Percentiles rank a stretch among this genome's conserved stretches.
These are phyloP conservation scores for Varroa destructor DNA, from an alignment of 1,140 invertebrate species.

Conservation along the genomic window DNA sequence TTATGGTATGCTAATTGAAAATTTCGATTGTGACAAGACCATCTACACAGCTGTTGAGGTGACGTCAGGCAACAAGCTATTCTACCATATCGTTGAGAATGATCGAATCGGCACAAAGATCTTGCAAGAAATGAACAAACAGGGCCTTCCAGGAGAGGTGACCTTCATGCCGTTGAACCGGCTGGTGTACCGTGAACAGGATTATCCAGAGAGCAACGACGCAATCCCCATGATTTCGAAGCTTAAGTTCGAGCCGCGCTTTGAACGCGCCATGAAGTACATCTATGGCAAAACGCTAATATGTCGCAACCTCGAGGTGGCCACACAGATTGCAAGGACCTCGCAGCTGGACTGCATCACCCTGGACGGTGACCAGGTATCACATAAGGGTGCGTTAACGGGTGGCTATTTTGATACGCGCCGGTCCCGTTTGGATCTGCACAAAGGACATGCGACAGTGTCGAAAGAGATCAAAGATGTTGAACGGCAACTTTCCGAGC, in stretches of 20 bases:
- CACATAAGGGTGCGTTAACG: conserved; percentile 85
- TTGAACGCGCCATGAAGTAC: conserved; percentile 82
- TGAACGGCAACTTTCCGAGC: conserved; percentile 60
- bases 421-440: conserved; percentile 84
- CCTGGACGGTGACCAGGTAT: conserved; percentile 70
- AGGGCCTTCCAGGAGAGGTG: conserved; percentile 86
- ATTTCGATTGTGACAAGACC: conserved; percentile 89
- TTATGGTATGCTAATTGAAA: conserved; percentile 91
- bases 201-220: conserved; percentile 81
- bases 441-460: conserved; percentile 77
- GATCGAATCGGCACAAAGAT: conserved; percentile 94
- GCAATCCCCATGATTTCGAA: conserved; percentile 96
- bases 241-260: conserved; percentile 75
- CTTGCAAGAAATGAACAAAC: conserved; percentile 92
- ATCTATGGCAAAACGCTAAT: conserved; percentile 97
- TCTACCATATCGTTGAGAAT: conserved; percentile 96
- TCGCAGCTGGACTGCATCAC: conserved; percentile 95
- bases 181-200: conserved; percentile 72
- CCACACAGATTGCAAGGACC: conserved; percentile 79
- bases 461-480: conserved; percentile 59
- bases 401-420: conserved; percentile 96
- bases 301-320: conserved; percentile 87
- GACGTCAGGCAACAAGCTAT: conserved; percentile 85
- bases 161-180: conserved; percentile 98
- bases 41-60: conserved; percentile 98